A percentile compares a stretch with the other conserved stretches of the same genome.
Conservation (phyloP, 2,888 invertebrate genomes). For the Elysia crispata region DNA sequence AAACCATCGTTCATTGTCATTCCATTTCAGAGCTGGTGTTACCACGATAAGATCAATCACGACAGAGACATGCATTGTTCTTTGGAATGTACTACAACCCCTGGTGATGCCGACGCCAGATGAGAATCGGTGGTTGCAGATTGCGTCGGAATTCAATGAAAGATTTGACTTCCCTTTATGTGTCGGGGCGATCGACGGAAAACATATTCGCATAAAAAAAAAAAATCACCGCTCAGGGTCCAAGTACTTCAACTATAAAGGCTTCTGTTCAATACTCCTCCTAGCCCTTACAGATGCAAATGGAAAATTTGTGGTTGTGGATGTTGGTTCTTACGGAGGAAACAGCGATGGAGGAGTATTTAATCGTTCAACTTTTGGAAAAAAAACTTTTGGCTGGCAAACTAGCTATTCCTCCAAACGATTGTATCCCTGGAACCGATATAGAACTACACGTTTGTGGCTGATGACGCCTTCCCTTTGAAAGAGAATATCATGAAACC, state of each 20-base stretch:
- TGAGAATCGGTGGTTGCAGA: slow-evolving; percentile 15
- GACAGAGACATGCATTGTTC: no score
- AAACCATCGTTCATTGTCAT: no score
- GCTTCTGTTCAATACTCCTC: slow-evolving; percentile 17
- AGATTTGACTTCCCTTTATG: slow-evolving; percentile 14
- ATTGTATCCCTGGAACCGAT: slow-evolving; percentile 23
- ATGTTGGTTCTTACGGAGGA: slow-evolving; percentile 26
- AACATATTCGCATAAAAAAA: slow-evolving; percentile 1
- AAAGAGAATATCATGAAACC: slow-evolving; percentile 36
- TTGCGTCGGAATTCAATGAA: slow-evolving; percentile 6
- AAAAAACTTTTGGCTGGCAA: slow-evolving; percentile 22
- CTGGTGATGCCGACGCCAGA: no score
- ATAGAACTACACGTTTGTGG: slow-evolving; percentile 34
- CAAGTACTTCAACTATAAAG: slow-evolving; percentile 33
- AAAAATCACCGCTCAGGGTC: slow-evolving; percentile 18
- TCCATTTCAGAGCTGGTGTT: no score
- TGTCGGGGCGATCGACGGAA: slow-evolving; percentile 3
- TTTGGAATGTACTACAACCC: no score
- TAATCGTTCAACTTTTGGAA: background rate
- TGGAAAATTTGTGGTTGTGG: slow-evolving; percentile 32
- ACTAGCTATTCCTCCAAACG: slow-evolving; percentile 17
- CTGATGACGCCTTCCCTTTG: slow-evolving; percentile 22
- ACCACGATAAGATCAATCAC: no score
- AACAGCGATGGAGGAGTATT: slow-evolving; percentile 38
- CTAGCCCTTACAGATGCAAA: slow-evolving; percentile 35